Evolutionary conservation across 2,797 vertebrate genomes (phyloP), one percentile per base, ranked within the genome.

Genomic region (Danio choprae): DNA sequence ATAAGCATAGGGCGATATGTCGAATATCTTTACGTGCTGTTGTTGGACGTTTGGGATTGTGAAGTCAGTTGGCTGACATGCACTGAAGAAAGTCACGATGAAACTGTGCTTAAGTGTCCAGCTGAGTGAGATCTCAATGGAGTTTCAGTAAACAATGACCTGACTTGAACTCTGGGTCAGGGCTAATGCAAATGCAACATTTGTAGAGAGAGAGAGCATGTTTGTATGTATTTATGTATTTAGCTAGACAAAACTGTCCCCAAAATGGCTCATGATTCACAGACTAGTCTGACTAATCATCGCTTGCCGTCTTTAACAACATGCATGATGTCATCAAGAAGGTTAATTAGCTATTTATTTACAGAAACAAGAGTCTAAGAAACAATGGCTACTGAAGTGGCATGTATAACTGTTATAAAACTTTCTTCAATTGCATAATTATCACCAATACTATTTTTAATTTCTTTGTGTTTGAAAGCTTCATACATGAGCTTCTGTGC

Each of bases 101-200:
- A 44, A 18, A 62, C 58, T 44, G 64, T 20, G 74, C 60, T 38
- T 55, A 55, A 43, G 71, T 79, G 46, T 71, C 58, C 15, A 18
- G 29, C 53, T 15, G 51, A 60, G 40, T 64, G 69, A 79, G 59
- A 44, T 72, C 40, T 53, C 7, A 64, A 77, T 80, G 69, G 50
- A 48, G 71, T n/a, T 64, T 70, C 46, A 69, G 43, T 76, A 70
- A 63, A 65, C 73, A 46, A 64, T 69, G 71, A 71, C 60, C 74
- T 46, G 44, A 62, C 13, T 36, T 69, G 71, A 63, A 80, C 69
- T 63, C 36, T 65, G 58, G 58, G 43, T 22, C 48, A 70, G 20
- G 44, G 13, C 44, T 51, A 69, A 70, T 50, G 44, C 29, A 40
- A 70, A 22, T 69, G 13, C 44, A 11, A 41, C 16, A n/a, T 38